A percentile compares a stretch with the other conserved stretches of the same genome.
These are phyloP conservation scores for Archilochus colubris DNA, from an alignment of 2,113 vertebrate species.

Conservation along the genomic window DNA sequence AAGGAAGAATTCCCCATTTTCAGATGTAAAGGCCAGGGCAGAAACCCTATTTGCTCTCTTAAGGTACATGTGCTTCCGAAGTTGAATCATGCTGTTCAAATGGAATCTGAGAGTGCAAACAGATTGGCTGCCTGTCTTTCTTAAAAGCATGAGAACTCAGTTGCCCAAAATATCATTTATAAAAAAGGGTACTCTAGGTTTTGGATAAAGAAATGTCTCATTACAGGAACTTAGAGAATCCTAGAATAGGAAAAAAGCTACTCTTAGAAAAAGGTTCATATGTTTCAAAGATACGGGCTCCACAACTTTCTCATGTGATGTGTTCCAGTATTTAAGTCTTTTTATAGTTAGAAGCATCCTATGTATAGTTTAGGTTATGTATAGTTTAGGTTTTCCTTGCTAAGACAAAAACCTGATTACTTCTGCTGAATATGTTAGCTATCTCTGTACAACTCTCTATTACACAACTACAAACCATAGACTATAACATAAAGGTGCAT, in stretches of 20 bases:
- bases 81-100: conserved; percentile 25
- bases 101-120: conserved; percentile 29
- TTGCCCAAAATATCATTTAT: conserved; percentile 20
- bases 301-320: background rate
- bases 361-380: background rate
- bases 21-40: background rate
- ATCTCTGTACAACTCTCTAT: background rate
- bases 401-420: background rate
- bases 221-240: background rate
- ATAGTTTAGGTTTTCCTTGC: background rate
- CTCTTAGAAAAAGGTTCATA: background rate
- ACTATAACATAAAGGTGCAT: background rate
- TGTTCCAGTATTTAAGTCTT: background rate
- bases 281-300: background rate
- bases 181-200: conserved; percentile 15
- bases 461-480: background rate
- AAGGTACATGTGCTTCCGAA: background rate
- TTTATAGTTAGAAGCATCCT: background rate
- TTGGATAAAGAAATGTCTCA: background rate
- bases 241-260: background rate
- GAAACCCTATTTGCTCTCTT: background rate
- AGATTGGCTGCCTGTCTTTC: conserved; percentile 23
- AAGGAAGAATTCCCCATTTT: background rate
- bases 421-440: background rate
- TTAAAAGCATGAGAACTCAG: conserved; percentile 16